Conservation (phyloP, 2,797 vertebrate genomes). For the Petrocephalus schoutedeni region DNA sequence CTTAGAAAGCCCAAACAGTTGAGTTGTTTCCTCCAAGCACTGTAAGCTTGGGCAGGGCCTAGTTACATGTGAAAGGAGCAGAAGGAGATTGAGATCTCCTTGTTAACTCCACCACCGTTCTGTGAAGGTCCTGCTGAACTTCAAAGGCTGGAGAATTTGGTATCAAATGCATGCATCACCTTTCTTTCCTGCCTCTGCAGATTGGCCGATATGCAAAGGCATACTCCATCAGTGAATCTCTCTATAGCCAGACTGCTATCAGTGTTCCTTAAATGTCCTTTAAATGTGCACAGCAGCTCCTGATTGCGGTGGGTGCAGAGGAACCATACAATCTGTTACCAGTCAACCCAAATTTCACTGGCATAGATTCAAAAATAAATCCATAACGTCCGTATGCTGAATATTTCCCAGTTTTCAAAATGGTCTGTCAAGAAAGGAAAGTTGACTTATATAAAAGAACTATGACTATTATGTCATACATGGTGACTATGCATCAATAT, state of each 20-base stretch:
- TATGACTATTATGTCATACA: not conserved
- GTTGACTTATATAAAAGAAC: not conserved
- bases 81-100: slow-evolving; percentile 37
- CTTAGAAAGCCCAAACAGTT: slow-evolving; percentile 26
- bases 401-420: not conserved
- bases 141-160: slow-evolving; percentile 32
- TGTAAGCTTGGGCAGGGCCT: slow-evolving; percentile 30
- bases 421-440: not conserved
- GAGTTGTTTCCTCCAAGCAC: slow-evolving; percentile 28
- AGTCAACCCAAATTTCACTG: not conserved
- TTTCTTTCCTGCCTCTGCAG: slow-evolving; percentile 35
- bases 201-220: slow-evolving; percentile 7
- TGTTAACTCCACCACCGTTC: slow-evolving; percentile 28
- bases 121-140: slow-evolving; percentile 30
- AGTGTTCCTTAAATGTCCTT: not conserved
- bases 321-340: not conserved
- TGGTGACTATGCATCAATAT: not conserved
- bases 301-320: not conserved
- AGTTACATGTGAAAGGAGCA: slow-evolving; percentile 33
- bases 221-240: not conserved
- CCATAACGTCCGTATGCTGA: not conserved
- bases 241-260: not conserved
- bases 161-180: slow-evolving; percentile 34
- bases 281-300: not conserved
- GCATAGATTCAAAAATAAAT: not conserved